Evolutionary conservation across 2,113 vertebrate genomes (phyloP).

Genomic region (Myocastor coypus): DNA sequence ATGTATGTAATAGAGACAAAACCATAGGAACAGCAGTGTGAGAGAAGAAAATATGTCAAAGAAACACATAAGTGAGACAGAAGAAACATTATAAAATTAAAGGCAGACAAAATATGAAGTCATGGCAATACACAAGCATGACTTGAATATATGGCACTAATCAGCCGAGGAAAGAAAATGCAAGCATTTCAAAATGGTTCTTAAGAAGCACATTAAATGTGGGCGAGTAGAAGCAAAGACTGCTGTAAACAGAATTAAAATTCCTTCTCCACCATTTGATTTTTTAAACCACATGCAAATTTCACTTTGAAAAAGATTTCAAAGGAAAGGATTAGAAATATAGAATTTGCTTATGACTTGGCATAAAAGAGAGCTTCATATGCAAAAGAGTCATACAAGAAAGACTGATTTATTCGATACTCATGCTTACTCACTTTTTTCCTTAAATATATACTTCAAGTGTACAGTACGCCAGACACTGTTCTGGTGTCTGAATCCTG

Average conservation of each 20-base stretch:
- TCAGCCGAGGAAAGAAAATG: not conserved
- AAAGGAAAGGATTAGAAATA: not conserved
- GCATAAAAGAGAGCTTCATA: not conserved
- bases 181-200: not conserved
- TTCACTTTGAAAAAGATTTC: not conserved
- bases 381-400: not conserved
- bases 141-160: not conserved
- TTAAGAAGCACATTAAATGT: not conserved
- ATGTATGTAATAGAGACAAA: not conserved
- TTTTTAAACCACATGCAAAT: slow-evolving; percentile 36
- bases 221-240: not conserved
- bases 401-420: not conserved
- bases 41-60: not conserved
- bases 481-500: not conserved
- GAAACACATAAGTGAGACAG: not conserved
- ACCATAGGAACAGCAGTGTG: not conserved
- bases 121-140: not conserved
- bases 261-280: not conserved
- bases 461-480: not conserved
- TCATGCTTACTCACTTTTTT: not conserved
- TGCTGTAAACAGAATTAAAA: not conserved
- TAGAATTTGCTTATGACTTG: not conserved
- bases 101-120: not conserved
- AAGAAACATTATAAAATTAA: not conserved
- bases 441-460: not conserved